phyloP scores from a whole-genome alignment of 2,797 vertebrate species.

The Micrastur ruficollis region DNA sequence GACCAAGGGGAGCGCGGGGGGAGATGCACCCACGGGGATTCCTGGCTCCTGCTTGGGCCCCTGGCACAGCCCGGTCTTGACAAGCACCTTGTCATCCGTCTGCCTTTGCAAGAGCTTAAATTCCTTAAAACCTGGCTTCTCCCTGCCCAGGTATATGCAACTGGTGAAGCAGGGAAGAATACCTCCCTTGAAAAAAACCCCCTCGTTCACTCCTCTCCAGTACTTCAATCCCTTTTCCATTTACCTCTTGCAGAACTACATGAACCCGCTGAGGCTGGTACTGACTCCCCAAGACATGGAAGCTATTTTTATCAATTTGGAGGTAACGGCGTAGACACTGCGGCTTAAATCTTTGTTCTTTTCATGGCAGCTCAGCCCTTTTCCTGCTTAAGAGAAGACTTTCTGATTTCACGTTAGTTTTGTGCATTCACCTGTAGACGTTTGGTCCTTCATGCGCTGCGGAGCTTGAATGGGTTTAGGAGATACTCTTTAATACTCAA shows the following conservation, averaged over 20 bases:
- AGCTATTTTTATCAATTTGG: conserved; percentile 94
- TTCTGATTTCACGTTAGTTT: not conserved
- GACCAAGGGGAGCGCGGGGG: not conserved
- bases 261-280: conserved; percentile 90
- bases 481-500: not conserved
- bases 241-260: conserved; percentile 87
- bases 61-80: not conserved
- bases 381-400: not conserved
- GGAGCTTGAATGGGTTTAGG: not conserved
- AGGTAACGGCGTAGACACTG: conserved; percentile 70
- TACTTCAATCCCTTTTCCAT: not conserved
- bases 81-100: accelerated
- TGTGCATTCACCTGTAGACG: not conserved
- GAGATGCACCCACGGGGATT: accelerated
- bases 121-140: not conserved
- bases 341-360: not conserved
- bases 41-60: not conserved
- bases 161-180: not conserved
- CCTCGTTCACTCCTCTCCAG: not conserved
- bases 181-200: accelerated
- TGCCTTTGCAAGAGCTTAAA: not conserved
- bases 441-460: not conserved
- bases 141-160: not conserved
- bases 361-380: not conserved
- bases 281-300: conserved; percentile 89